phyloP scores from a whole-genome alignment of 2,797 vertebrate genomes.

The Macrochelys suwanniensis region DNA sequence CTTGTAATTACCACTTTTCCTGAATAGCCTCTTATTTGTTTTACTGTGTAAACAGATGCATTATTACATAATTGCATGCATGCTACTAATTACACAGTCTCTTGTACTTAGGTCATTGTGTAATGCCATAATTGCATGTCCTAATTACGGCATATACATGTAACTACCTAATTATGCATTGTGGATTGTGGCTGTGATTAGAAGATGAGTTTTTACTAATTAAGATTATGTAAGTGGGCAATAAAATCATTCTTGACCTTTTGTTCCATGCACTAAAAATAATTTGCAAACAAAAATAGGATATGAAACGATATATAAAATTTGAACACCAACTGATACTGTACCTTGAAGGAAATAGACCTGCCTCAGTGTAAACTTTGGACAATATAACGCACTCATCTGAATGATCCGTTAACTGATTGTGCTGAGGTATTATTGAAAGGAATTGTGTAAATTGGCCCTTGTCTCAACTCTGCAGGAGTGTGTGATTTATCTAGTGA shows the following conservation, averaged over 20 bases:
- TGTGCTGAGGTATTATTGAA: accelerated
- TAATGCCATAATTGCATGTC: neutral
- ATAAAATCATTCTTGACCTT: neutral
- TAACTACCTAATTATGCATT: neutral
- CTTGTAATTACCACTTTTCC: neutral
- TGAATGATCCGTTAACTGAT: neutral
- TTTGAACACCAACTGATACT: neutral
- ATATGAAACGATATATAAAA: accelerated
- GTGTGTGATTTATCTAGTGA: neutral
- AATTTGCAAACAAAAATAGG: neutral
- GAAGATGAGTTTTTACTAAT: neutral
- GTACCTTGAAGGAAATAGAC: neutral
- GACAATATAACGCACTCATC: accelerated
- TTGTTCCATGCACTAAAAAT: neutral
- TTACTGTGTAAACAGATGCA: neutral
- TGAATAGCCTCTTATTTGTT: neutral
- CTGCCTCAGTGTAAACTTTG: neutral
- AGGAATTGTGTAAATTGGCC: accelerated
- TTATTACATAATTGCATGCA: conserved; percentile 24
- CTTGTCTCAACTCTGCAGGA: neutral
- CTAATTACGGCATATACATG: neutral
- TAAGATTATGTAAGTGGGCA: neutral
- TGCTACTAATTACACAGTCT: conserved; percentile 13
- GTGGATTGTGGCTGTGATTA: neutral
- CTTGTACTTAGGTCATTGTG: conserved; percentile 14